Conservation (phyloP, 1,140 invertebrate species). For the Drosophila funebris region DNA sequence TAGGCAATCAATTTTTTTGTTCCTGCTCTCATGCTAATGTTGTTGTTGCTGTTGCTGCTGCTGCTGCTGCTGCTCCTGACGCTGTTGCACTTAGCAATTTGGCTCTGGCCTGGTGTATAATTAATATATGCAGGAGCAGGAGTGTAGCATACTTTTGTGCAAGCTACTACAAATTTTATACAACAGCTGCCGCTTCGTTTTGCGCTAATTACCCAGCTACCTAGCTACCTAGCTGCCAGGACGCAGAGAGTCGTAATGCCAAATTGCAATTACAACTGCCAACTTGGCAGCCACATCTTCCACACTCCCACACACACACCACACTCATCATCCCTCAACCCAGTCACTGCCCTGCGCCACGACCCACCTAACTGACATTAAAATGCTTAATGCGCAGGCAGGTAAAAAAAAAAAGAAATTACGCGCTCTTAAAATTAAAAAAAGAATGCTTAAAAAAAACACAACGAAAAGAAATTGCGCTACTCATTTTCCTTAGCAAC, state of each 20-base stretch:
- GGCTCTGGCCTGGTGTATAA: constrained; percentile 50
- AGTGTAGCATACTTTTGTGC: constrained; percentile 51
- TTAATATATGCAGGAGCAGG: constrained; percentile 66
- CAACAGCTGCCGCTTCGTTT: constrained; percentile 73
- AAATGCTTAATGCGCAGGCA: constrained; percentile 78
- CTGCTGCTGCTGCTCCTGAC: constrained; percentile 13
- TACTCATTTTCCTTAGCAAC: constrained; percentile 25
- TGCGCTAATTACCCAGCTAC: constrained; percentile 69
- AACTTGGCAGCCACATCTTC: constrained; percentile 31
- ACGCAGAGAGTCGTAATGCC: constrained; percentile 66
- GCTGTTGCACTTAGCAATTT: constrained; percentile 70
- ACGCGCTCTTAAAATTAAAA: constrained; percentile 67
- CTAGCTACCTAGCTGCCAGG: constrained; percentile 46
- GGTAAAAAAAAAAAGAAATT: constrained; percentile 53
- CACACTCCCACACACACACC: not conserved
- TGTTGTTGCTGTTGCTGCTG: constrained; percentile 4
- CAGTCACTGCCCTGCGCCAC: not conserved
- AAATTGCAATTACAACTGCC: constrained; percentile 77
- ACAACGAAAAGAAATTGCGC: constrained; percentile 48
- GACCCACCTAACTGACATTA: constrained; percentile 65
- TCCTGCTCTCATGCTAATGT: not conserved
- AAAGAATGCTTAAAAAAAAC: constrained; percentile 36
- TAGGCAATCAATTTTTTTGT: constrained; percentile 75
- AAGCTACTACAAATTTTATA: constrained; percentile 72
- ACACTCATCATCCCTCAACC: not conserved